Base-by-base conservation (phyloP, 2,888 invertebrate genomes). In the Himalopsyche tibetana region DNA sequence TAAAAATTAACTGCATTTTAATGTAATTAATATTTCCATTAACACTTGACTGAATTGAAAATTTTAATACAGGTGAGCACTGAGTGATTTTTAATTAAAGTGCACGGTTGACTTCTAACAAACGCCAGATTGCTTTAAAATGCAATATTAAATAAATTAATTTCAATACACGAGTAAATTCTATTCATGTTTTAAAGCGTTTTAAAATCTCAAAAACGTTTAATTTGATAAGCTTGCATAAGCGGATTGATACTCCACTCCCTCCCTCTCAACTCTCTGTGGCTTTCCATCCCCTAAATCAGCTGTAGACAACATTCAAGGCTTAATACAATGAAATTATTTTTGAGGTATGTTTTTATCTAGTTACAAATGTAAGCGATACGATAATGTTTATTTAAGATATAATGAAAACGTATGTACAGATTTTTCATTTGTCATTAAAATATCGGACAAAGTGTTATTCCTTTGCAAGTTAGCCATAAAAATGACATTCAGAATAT, bases 151-250 rank as follows among this genome's bases (percentile, higher is more conserved):
- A 63, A 63, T 63, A 63, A 63, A 63, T 63, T 63, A n/a, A 63
- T 63, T 28, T 63, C 19, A 63, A 63, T 63, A 63, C 28, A 63
- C 63, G 11, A 28, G 63, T 63, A 63, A 28, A 63, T 19, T 63
- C 63, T 63, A 63, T 63, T 19, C 63, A 63, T 63, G 63, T 63
- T 63, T 63, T 63, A 63, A 63, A 63, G 19, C 63, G 63, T 63
- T 63, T 63, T 63, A 63, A 63, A 63, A 63, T 63, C 63, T 63
- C 63, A 63, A 63, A 63, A 63, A 63, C 63, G 63, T 63, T 63
- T 63, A 63, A 63, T 63, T 63, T 63, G 63, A 63, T 63, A 63
- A 63, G 63, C 63, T 63, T 63, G 28, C 63, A 63, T 63, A 63
- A 63, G 19, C 63, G 63, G 63, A 63, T 63, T 63, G 63, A 63